Conservation (phyloP, 2,888 invertebrate species). For the Sarcophaga subvicina region DNA sequence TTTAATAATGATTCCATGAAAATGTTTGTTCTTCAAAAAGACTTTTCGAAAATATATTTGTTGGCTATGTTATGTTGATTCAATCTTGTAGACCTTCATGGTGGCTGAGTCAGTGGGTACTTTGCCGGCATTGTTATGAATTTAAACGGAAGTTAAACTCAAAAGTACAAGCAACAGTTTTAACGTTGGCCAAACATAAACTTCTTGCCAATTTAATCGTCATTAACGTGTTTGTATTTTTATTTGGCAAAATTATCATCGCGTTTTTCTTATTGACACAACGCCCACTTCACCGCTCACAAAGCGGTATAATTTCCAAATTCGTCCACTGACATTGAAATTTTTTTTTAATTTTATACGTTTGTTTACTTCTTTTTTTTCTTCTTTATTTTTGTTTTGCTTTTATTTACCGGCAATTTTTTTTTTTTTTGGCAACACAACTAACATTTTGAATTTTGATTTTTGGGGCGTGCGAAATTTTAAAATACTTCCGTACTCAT, state of each 20-base stretch:
- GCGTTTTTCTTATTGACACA: background rate
- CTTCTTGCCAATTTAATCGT: background rate
- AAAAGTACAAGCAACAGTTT: background rate
- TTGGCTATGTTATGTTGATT: background rate
- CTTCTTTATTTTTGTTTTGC: background rate
- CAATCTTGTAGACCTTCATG: constrained; percentile 62
- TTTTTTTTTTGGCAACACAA: constrained; percentile 64
- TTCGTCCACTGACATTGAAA: constrained; percentile 53
- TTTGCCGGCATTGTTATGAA: constrained; percentile 8
- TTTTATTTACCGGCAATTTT: constrained; percentile 24
- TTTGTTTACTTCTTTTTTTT: background rate
- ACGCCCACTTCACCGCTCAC: background rate
- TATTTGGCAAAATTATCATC: constrained; percentile 15
- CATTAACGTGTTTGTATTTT: background rate
- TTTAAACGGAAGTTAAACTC: constrained; percentile 15
- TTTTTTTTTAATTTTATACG: constrained; percentile 19
- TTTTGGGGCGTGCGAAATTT: constrained; percentile 43
- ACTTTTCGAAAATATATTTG: background rate
- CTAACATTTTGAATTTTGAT: background rate
- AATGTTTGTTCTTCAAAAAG: constrained; percentile 40
- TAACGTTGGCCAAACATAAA: background rate
- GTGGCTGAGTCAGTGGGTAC: constrained; percentile 31
- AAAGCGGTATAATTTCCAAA: constrained; percentile 37
- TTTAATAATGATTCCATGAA: background rate
- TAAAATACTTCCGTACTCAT: constrained; percentile 33